Evolutionary conservation across 2,113 vertebrate genomes (phyloP).

Genomic region (Athene cunicularia): DNA sequence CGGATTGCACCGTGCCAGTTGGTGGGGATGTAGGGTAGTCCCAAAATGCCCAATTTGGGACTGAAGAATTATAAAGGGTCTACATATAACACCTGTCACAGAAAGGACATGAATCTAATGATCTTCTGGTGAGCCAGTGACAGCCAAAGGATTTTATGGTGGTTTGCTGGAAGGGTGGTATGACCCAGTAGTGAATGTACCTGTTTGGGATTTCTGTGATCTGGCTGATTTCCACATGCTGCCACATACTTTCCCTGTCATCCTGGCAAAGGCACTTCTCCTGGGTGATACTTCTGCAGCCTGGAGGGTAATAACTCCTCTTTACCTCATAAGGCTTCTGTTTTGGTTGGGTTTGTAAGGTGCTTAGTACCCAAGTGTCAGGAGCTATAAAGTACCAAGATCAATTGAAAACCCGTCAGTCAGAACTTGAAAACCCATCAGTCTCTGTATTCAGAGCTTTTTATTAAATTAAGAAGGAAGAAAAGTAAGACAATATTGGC

Average conservation of each 20-base stretch:
- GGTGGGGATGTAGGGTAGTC: neutral
- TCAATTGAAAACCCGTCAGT: conserved; percentile 28
- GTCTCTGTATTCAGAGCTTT: conserved; percentile 52
- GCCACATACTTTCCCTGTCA: neutral
- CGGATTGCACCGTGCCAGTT: neutral
- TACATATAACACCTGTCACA: neutral
- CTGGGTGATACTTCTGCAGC: neutral
- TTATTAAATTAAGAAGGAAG: conserved; percentile 57
- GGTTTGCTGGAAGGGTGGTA: neutral
- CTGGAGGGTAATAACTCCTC: neutral
- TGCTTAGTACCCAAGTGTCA: neutral
- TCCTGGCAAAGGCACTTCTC: neutral
- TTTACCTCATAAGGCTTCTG: neutral
- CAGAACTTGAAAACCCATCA: conserved; percentile 37
- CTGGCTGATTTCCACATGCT: neutral
- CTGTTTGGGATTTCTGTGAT: neutral
- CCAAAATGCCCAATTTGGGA: neutral
- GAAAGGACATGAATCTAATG: neutral
- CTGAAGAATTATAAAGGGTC: neutral
- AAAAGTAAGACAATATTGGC: conserved; percentile 29
- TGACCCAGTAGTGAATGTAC: neutral
- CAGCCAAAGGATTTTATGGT: neutral
- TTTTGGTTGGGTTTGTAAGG: neutral
- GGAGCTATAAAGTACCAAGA: neutral
- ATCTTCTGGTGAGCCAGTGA: neutral